Evolutionary conservation across 2,888 invertebrate species (phyloP).

Genomic region (Troglohyphantes excavatus): DNA sequence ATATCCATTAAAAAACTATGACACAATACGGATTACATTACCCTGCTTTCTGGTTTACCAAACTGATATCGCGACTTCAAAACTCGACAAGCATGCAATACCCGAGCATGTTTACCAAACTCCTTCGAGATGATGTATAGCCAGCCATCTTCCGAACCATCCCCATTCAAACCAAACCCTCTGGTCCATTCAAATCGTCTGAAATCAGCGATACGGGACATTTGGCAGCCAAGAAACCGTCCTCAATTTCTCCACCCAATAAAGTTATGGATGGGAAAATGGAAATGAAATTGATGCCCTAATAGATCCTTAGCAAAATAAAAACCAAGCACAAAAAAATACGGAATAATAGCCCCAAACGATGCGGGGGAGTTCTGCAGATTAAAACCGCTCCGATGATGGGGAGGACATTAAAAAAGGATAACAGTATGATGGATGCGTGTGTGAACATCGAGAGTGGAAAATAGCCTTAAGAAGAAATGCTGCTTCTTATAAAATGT

Average conservation of each 20-base stretch:
- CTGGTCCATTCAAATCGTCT: not conserved
- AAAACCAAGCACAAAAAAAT: conserved; percentile 17
- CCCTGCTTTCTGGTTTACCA: not conserved
- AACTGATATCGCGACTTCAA: not conserved
- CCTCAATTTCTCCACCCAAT: not conserved
- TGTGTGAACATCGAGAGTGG: conserved; percentile 22
- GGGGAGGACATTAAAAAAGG: conserved; percentile 56
- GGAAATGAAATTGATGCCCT: conserved; percentile 52
- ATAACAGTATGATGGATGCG: conserved; percentile 62
- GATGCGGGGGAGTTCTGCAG: conserved; percentile 17
- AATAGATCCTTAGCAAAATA: conserved; percentile 44
- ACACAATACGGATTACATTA: too few species aligned
- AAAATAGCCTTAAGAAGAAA: conserved; percentile 3
- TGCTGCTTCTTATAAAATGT: conserved; percentile 32
- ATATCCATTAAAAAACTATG: too few species aligned
- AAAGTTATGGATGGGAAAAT: conserved; percentile 44
- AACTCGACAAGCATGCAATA: not conserved
- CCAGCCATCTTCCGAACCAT: not conserved
- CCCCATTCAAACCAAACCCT: not conserved
- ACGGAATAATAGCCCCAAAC: conserved; percentile 36
- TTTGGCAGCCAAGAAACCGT: conserved; percentile 12
- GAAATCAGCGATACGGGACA: conserved; percentile 20
- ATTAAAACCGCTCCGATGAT: conserved; percentile 58
- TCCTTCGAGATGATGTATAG: not conserved
- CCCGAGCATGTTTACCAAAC: not conserved